Percentiles rank a stretch among this genome's conserved stretches.
phyloP scores from a whole-genome alignment of 2,888 invertebrate genomes.

The Sphaerophoria rueppellii region DNA sequence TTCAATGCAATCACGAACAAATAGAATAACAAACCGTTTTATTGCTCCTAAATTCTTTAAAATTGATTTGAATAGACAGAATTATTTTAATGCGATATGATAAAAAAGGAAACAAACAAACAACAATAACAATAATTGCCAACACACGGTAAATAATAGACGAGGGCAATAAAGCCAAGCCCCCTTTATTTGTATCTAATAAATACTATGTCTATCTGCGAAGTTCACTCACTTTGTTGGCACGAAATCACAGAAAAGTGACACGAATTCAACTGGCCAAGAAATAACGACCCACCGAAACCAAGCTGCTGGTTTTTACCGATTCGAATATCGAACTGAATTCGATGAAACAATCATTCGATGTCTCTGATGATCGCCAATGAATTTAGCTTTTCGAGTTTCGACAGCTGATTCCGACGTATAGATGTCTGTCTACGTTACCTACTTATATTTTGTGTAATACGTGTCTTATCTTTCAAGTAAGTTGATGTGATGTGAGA shows the following conservation, averaged over 20 bases:
- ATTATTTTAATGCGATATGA: background rate
- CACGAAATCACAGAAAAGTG: background rate
- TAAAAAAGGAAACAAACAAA: background rate
- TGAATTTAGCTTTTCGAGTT: background rate
- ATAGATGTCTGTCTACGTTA: background rate
- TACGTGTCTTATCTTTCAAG: background rate
- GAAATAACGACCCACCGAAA: background rate
- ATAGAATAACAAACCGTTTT: no score
- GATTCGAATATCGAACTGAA: slow-evolving; percentile 6
- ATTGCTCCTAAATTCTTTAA: no score
- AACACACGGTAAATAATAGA: background rate
- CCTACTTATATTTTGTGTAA: background rate
- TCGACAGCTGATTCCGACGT: slow-evolving; percentile 5
- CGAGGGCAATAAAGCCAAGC: slow-evolving; percentile 13
- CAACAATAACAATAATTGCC: background rate
- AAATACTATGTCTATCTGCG: background rate
- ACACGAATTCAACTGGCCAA: background rate
- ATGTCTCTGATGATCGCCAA: background rate
- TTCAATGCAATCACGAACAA: no score
- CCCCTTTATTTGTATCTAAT: background rate
- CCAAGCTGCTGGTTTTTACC: slow-evolving; percentile 15
- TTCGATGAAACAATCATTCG: background rate
- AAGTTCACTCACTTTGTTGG: slow-evolving; percentile 1
- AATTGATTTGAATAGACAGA: no score
- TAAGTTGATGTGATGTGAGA: background rate